These are phyloP conservation scores for Trematomus bernacchii DNA, from an alignment of 2,797 vertebrate species.

Conservation along the genomic window DNA sequence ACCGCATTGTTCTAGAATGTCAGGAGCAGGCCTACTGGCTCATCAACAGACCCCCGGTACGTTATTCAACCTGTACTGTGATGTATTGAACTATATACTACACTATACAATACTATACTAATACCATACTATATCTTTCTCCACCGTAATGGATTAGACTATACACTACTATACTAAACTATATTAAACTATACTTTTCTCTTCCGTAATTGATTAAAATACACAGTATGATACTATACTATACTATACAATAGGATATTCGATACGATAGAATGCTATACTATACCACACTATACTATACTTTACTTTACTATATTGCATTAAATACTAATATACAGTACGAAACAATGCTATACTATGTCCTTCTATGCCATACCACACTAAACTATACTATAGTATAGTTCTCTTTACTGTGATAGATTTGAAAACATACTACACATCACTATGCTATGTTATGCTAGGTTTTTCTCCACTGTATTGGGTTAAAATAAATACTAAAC, in stretches of 20 bases:
- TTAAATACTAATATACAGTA: not conserved
- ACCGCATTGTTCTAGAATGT: slow-evolving; percentile 94
- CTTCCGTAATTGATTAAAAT: not conserved
- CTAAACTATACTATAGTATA: not conserved
- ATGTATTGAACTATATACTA: not conserved
- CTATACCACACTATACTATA: not conserved
- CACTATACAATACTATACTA: not conserved
- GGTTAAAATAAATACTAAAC: not conserved
- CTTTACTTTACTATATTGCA: not conserved
- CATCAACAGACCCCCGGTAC: slow-evolving; percentile 92
- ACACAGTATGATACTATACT: not conserved
- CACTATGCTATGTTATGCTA: not conserved
- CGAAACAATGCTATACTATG: not conserved
- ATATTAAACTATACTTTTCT: not conserved
- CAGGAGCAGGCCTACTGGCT: slow-evolving; percentile 97
- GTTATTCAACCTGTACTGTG: slow-evolving; percentile 11
- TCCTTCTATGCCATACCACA: not conserved
- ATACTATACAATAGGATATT: not conserved
- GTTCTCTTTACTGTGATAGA: no score
- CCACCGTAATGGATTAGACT: not conserved
- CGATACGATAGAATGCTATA: not conserved
- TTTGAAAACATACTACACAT: no score
- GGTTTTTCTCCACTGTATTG: not conserved
- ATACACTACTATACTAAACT: not conserved
- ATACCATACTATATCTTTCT: not conserved